A percentile compares a stretch with the other conserved stretches of the same genome.
Evolutionary conservation across 92 coral and sea anemone genomes (phyloP).

Genomic region (Bergia sp.): DNA sequence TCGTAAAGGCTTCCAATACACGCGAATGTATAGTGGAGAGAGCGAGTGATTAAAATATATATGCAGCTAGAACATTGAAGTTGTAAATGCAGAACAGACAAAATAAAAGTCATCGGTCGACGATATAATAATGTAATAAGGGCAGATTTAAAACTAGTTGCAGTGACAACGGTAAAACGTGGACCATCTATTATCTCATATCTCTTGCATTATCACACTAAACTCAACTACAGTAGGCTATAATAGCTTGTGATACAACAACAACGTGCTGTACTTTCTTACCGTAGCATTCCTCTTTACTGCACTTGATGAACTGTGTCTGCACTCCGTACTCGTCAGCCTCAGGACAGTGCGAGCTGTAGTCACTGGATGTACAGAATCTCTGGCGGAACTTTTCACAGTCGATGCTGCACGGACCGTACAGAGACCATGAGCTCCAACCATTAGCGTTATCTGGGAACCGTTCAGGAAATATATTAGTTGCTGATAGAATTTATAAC

Average conservation of each 20-base stretch:
- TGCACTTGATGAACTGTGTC: conserved; percentile 53
- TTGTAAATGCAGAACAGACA: too few relatives aligned
- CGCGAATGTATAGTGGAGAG: too few relatives aligned
- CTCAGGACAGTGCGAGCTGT: conserved; percentile 66
- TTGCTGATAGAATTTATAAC: too few relatives aligned
- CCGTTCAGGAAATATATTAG: neutral
- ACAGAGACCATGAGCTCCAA: conserved; percentile 89
- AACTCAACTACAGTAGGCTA: neutral
- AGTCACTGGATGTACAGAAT: conserved; percentile 67
- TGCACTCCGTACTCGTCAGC: conserved; percentile 73
- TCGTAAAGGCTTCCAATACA: too few relatives aligned
- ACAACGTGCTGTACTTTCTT: neutral
- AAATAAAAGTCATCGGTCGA: too few relatives aligned
- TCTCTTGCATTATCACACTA: too few relatives aligned
- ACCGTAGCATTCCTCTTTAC: conserved; percentile 76
- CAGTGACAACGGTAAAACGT: too few relatives aligned
- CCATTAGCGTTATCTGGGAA: conserved; percentile 52
- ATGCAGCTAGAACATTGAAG: too few relatives aligned
- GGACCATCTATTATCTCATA: too few relatives aligned
- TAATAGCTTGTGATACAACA: neutral
- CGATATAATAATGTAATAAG: too few relatives aligned
- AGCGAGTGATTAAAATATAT: too few relatives aligned
- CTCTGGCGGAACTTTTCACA: conserved; percentile 80
- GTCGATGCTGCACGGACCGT: conserved; percentile 69
- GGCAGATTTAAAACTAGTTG: too few relatives aligned